Evolutionary conservation across 2,888 invertebrate species (phyloP).

Genomic region (Hydrotaea diabolus): DNA sequence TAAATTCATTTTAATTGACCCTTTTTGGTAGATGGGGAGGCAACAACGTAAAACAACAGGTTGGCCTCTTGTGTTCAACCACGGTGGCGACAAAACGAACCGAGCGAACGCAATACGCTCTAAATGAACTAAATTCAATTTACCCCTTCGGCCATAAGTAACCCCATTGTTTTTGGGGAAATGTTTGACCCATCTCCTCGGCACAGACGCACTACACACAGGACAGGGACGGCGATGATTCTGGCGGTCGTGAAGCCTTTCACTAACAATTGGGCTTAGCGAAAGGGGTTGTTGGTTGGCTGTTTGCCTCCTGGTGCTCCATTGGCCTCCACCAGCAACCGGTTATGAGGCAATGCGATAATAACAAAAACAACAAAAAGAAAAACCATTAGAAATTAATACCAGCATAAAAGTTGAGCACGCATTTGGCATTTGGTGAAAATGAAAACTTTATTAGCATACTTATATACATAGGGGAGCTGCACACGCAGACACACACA

Average conservation of each 20-base stretch:
- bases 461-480: background rate
- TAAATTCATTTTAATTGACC: conserved; percentile 17
- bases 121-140: conserved; percentile 25
- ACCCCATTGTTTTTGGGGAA: background rate
- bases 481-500: background rate
- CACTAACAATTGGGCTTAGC: background rate
- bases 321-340: background rate
- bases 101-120: background rate
- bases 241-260: too few species aligned
- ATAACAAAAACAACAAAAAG: background rate
- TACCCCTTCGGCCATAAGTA: background rate
- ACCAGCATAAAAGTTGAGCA: conserved; percentile 38
- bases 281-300: background rate
- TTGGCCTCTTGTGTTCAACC: background rate
- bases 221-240: background rate
- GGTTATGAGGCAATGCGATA: background rate
- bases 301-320: background rate
- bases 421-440: conserved; percentile 32
- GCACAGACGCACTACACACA: background rate
- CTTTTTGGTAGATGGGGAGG: conserved; percentile 6
- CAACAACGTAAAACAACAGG: conserved; percentile 23
- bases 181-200: background rate
- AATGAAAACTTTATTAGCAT: conserved; percentile 38
- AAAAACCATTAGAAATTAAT: conserved; percentile 36
- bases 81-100: too few species aligned